Evolutionary conservation across 2,888 invertebrate genomes (phyloP).

Genomic region (Hetaerina titia): DNA sequence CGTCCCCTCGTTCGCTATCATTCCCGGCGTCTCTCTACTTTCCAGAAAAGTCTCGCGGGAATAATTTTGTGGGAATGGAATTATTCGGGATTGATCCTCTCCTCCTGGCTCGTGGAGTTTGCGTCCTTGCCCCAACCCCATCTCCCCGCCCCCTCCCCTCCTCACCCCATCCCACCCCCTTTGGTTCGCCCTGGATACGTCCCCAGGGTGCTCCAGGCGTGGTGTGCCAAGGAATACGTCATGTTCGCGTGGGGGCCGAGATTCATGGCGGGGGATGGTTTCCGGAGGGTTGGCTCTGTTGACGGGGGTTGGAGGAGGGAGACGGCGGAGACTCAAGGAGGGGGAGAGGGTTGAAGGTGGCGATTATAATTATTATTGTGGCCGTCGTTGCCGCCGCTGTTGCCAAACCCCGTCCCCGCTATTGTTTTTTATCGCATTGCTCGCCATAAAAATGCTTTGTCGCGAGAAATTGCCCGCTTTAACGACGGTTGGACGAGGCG

Average conservation of each 20-base stretch:
- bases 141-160: no score
- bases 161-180: no score
- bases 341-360: not conserved
- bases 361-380: not conserved
- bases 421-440: slow-evolving; percentile 17
- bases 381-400: not conserved
- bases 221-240: no score
- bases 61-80: not conserved
- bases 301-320: not conserved
- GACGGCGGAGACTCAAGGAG: not conserved
- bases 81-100: slow-evolving; percentile 28
- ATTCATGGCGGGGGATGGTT: no score
- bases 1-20: not conserved
- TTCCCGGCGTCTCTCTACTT: not conserved
- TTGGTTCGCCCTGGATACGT: no score
- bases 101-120: not conserved
- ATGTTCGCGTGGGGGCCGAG: no score
- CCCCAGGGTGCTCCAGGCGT: no score
- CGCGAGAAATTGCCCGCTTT: slow-evolving; percentile 17
- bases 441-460: not conserved
- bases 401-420: not conserved
- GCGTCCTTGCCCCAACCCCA: not conserved
- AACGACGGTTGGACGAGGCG: not conserved
- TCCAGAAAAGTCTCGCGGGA: slow-evolving; percentile 1
- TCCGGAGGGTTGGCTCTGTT: not conserved